A percentile compares a stretch with the other conserved stretches of the same genome.
Conservation (phyloP, 2,888 invertebrate genomes). For the Subacronicta megacephala region DNA sequence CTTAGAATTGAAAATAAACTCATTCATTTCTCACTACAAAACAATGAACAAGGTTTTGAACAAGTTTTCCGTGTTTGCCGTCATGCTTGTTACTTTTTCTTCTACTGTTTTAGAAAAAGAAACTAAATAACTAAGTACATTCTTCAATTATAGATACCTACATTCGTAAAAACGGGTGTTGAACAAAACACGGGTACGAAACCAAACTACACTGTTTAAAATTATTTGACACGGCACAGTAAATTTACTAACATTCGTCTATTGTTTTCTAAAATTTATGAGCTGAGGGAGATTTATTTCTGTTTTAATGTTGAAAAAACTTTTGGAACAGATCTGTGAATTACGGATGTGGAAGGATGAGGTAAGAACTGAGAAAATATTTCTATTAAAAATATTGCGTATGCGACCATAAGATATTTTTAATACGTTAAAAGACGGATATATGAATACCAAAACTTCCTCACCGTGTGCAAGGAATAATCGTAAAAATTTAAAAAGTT, state of each 20-base stretch:
- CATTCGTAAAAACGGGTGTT: constrained; percentile 5
- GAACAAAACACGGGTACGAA: constrained; percentile 7
- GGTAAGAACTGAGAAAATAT: constrained; percentile 11
- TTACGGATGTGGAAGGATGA: constrained; percentile 6
- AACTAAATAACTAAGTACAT: too few relatives aligned
- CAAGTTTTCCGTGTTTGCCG: too few relatives aligned
- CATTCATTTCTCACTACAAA: too few relatives aligned
- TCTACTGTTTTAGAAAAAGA: too few relatives aligned
- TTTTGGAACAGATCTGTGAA: not conserved
- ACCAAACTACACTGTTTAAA: constrained; percentile 16
- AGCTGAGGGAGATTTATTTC: constrained; percentile 32
- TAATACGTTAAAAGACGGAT: not conserved
- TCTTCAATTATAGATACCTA: not conserved
- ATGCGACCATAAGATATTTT: constrained; percentile 8
- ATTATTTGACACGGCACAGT: constrained; percentile 7
- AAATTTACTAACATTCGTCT: constrained; percentile 18
- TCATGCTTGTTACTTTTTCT: too few relatives aligned
- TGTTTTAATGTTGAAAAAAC: constrained; percentile 23
- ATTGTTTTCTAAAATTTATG: constrained; percentile 26
- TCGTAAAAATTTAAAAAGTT: too few relatives aligned
- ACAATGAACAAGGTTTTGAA: too few relatives aligned
- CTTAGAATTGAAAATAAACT: too few relatives aligned
- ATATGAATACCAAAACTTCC: too few relatives aligned
- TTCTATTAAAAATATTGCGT: constrained; percentile 11
- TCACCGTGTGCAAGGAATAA: too few relatives aligned